Evolutionary conservation across 2,888 invertebrate species (phyloP), one percentile per base, ranked within the genome.

Genomic region (Chalcis sispes): DNA sequence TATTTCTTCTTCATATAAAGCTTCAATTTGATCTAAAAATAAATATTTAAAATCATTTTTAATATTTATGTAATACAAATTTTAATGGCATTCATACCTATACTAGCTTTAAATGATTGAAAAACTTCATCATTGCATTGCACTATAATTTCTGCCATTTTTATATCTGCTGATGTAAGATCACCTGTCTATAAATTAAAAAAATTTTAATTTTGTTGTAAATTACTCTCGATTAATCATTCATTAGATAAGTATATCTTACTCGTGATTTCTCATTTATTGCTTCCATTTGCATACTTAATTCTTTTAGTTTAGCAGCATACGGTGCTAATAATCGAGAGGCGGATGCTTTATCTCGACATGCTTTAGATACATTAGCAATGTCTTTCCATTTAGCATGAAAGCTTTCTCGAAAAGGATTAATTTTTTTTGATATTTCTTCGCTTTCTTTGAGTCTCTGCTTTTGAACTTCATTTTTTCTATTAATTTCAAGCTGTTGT

Each of bases 401-500:
- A 48, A 87, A 86, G 36, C 72, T 78, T 25, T 80, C 72, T 66
- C 77, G 79, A 23, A 81, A 77, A 13, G 80, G 79, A 23, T 80
- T 74, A 29, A 92, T 86, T 81, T 89, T 89, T 46, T 87, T 87
- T 27, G 88, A 89, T 29, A 92, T 84, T 79, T 90, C 90, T 77
- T 91, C 90, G 70, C 90, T 85, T 32, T 89, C 89, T 77, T 85
- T 80, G 72, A 90, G 87, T 54, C 91, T 85, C 75, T 90, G 88
- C 78, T 90, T 80, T 81, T 85, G 88, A 78, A 82, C 86, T 83
- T 84, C 90, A 76, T 82, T 89, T 80, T 83, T 89, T 79, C 81
- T 89, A 79, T 90, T 89, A 0, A 91, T 88, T 80, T 90, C 89
- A 79, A 90, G 90, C 80, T 91, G 90, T 77, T 91, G 91, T 72